Evolutionary conservation across 2,113 vertebrate species (phyloP), one percentile per base, ranked within the genome.

Genomic region (Brienomyrus brachyistius): DNA sequence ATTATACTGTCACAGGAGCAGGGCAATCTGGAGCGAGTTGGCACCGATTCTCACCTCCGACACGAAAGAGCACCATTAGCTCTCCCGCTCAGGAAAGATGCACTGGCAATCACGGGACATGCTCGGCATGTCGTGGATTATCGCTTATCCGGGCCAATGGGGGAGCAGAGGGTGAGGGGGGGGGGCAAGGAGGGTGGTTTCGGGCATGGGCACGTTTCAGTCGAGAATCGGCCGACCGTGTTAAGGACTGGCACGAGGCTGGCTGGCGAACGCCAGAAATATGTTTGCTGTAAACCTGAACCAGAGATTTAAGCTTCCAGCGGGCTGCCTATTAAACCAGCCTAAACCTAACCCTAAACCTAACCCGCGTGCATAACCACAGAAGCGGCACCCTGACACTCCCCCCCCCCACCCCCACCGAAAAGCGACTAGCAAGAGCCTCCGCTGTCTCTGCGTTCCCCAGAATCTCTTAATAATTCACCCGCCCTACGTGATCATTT

Each of bases 381-480:
- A n/a, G 52, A 84, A 86, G 6, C 19, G 47, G 17, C 43, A 82
- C 70, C 43, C n/a, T 90, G 89, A 90, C 40, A 40, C 40, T 40
- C 40, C 40, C 87, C 74, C 40, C 40, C 87, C 74, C 82, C 47
- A 47, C n/a, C 43, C 19, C 17, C 80, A 0, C 0, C 9, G 1
- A 80, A 90, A 83, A 90, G 62, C 56, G 52, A 43, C 11, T 23
- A 50, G 56, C 88, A 62, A 19, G 52, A 56, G 54, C 70, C 48
- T 51, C 62, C 50, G 74, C 86, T 17, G 40, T 7, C 9, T 87
- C 45, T 83, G 27, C 27, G 85, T 87, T 88, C 56, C 89, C 84
- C 43, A 66, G 21, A 77, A 85, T 48, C 23, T 15, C 86, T 91
- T 50, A 91, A 92, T 90, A 90, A 91, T 92, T 92, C 89, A 91